These are phyloP conservation scores for Picathartes gymnocephalus DNA, from an alignment of 2,113 vertebrate genomes.

Conservation along the genomic window DNA sequence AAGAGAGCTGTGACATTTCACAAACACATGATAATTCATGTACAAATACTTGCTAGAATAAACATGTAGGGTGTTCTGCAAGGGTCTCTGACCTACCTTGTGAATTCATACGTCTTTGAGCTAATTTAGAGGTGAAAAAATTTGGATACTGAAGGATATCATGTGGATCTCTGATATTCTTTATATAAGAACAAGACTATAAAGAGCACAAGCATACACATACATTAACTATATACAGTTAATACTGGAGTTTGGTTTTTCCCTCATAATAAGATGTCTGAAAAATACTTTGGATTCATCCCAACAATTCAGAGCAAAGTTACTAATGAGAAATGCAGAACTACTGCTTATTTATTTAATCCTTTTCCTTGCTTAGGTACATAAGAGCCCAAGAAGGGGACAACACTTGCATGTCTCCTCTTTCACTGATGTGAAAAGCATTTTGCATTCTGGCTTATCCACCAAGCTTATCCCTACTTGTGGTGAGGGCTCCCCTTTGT, in stretches of 20 bases:
- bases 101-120: neutral
- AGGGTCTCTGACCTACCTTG: neutral
- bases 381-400: neutral
- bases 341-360: neutral
- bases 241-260: accelerated
- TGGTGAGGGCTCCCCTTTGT: neutral
- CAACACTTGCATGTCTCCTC: neutral
- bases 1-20: neutral
- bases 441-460: neutral
- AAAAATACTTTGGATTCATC: neutral
- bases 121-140: neutral
- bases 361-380: neutral
- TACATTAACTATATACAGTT: neutral
- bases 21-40: neutral
- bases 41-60: neutral
- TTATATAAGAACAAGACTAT: neutral
- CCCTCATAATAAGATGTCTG: neutral
- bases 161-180: neutral
- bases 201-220: neutral
- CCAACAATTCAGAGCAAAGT: neutral
- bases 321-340: neutral
- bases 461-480: neutral
- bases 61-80: neutral
- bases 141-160: neutral
- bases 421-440: neutral